Conservation (phyloP, 2,888 invertebrate genomes). For the Drosophila prostipennis region DNA sequence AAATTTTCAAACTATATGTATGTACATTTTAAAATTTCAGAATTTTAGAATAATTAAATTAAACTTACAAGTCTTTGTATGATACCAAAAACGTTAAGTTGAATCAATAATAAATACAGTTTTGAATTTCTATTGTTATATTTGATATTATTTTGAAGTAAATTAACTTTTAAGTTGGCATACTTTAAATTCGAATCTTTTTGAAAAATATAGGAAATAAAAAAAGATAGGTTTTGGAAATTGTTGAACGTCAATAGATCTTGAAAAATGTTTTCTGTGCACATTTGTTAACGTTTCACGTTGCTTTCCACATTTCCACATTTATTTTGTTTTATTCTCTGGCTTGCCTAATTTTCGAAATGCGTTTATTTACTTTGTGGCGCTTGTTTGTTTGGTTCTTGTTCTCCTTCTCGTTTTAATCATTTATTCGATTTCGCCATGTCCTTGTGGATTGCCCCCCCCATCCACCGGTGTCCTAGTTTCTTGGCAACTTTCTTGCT, state of each 20-base stretch:
- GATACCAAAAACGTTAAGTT: too few relatives aligned
- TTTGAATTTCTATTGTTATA: too few relatives aligned
- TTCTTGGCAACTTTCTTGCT: conserved; percentile 6
- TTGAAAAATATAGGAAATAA: too few relatives aligned
- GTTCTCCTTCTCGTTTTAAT: conserved; percentile 20
- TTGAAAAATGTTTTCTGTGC: conserved; percentile 3
- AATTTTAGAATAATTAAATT: too few relatives aligned
- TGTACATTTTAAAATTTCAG: too few relatives aligned
- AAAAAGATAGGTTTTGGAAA: not conserved
- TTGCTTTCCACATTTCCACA: not conserved
- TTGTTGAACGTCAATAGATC: not conserved
- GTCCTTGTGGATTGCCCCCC: conserved; percentile 8
- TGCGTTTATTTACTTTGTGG: conserved; percentile 11
- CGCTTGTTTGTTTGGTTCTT: conserved; percentile 26
- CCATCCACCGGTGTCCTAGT: not conserved
- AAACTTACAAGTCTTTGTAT: too few relatives aligned
- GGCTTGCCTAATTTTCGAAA: conserved; percentile 26
- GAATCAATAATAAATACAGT: too few relatives aligned
- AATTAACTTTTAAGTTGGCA: not conserved
- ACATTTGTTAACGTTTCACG: conserved; percentile 8
- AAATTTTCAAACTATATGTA: too few relatives aligned
- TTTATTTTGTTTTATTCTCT: conserved; percentile 9
- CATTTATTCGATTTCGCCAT: conserved; percentile 32
- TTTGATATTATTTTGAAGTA: not conserved
- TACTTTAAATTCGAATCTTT: too few relatives aligned